A percentile compares a stretch with the other conserved stretches of the same genome.
Conservation (phyloP, 1,140 invertebrate genomes). For the Drosophila nasuta region DNA sequence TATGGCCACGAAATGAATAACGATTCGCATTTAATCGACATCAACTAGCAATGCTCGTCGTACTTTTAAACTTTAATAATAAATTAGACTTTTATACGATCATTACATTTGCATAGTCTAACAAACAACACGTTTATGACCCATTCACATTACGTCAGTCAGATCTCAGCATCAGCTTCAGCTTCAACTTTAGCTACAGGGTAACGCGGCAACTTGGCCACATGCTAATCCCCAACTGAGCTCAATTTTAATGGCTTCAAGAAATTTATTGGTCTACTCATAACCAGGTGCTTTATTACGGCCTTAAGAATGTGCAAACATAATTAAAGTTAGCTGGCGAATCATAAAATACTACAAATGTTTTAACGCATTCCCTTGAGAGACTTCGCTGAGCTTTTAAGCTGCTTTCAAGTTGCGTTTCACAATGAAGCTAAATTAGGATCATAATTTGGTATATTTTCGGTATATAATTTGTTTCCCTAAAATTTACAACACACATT, state of each 20-base stretch:
- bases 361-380: background rate
- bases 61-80: constrained; percentile 14
- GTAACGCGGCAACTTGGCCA: constrained; percentile 10
- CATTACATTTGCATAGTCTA: constrained; percentile 40
- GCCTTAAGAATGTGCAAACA: constrained; percentile 7
- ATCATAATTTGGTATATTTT: too few species aligned
- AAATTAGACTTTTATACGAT: constrained; percentile 47
- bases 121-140: constrained; percentile 24
- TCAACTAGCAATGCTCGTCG: constrained; percentile 17
- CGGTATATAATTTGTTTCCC: too few species aligned
- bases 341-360: background rate
- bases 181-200: background rate
- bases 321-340: background rate
- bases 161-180: background rate
- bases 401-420: background rate
- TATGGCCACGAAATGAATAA: constrained; percentile 24
- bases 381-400: background rate
- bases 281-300: constrained; percentile 15
- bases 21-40: constrained; percentile 25
- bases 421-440: too few species aligned
- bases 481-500: too few species aligned
- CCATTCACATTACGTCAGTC: constrained; percentile 35
- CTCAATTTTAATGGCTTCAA: constrained; percentile 8
- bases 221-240: constrained; percentile 14
- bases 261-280: constrained; percentile 8